These are phyloP conservation scores for Sminthurides aquaticus DNA, from an alignment of 2,888 invertebrate genomes.

Conservation along the genomic window DNA sequence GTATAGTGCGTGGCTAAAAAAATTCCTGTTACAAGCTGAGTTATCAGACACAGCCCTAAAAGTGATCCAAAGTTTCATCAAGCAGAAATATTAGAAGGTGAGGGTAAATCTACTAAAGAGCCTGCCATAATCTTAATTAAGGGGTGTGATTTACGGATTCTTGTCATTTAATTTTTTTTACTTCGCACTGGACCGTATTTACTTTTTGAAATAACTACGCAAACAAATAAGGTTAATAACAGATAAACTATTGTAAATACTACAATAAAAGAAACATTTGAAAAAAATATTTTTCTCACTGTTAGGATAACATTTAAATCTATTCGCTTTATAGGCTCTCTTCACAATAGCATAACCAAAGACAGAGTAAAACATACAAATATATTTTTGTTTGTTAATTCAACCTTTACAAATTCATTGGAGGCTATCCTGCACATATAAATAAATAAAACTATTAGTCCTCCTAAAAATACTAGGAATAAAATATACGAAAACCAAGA, in stretches of 20 bases:
- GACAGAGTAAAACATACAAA: conserved; percentile 43
- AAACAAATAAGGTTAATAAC: conserved; percentile 55
- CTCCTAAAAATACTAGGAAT: conserved; percentile 58
- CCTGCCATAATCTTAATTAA: conserved; percentile 55
- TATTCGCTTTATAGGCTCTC: conserved; percentile 45
- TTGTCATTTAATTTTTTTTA: conserved; percentile 43
- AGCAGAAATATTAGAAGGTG: conserved; percentile 56
- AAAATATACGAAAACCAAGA: conserved; percentile 58
- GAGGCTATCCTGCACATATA: conserved; percentile 58
- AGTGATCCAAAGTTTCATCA: conserved; percentile 66
- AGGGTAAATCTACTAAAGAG: conserved; percentile 56
- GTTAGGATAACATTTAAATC: too few species aligned
- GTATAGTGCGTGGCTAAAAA: conserved; percentile 65
- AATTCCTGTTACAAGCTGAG: conserved; percentile 62
- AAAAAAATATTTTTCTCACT: too few species aligned
- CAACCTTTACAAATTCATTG: conserved; percentile 51
- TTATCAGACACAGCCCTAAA: conserved; percentile 57
- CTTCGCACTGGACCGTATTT: conserved; percentile 53
- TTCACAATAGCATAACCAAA: conserved; percentile 29
- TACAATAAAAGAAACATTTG: too few species aligned
- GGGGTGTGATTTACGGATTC: conserved; percentile 42
- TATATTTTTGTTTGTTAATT: conserved; percentile 44
- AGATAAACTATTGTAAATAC: too few species aligned
- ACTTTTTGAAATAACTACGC: conserved; percentile 56
- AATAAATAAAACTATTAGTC: conserved; percentile 59